These are phyloP conservation scores for Hafferia zeledoni DNA, from an alignment of 2,797 vertebrate genomes.

Conservation along the genomic window DNA sequence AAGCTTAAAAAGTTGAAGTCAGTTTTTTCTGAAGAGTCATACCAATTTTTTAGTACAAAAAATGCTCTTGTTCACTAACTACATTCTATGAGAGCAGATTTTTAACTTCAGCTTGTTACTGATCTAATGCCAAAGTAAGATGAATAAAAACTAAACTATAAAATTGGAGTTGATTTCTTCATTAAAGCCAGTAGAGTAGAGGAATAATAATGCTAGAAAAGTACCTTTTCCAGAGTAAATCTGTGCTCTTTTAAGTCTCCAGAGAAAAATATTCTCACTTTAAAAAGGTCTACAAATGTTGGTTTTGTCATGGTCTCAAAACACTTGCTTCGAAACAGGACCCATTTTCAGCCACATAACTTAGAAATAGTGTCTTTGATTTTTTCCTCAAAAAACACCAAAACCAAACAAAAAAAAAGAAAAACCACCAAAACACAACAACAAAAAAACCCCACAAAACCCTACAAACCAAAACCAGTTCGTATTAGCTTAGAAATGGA, in stretches of 20 bases:
- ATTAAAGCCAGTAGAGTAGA: background rate
- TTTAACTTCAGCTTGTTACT: background rate
- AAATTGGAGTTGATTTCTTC: background rate
- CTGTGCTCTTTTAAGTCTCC: background rate
- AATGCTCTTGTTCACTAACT: background rate
- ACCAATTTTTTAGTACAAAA: background rate
- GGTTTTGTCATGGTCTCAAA: background rate
- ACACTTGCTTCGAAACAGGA: background rate
- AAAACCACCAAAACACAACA: too few species aligned
- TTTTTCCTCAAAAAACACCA: background rate
- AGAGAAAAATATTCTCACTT: background rate
- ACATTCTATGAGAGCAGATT: background rate
- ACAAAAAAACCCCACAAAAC: too few species aligned
- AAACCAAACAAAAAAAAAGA: too few species aligned
- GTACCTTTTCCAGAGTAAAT: background rate
- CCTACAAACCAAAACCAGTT: background rate
- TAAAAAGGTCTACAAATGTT: background rate
- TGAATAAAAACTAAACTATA: background rate
- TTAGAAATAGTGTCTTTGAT: background rate
- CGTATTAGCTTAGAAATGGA: fast-evolving
- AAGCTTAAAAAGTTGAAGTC: background rate
- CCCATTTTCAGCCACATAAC: background rate
- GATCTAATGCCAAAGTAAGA: background rate
- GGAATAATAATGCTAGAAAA: background rate
- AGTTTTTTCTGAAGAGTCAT: background rate